Evolutionary conservation across 2,888 invertebrate genomes (phyloP).

Genomic region (Dendrolimus pini): DNA sequence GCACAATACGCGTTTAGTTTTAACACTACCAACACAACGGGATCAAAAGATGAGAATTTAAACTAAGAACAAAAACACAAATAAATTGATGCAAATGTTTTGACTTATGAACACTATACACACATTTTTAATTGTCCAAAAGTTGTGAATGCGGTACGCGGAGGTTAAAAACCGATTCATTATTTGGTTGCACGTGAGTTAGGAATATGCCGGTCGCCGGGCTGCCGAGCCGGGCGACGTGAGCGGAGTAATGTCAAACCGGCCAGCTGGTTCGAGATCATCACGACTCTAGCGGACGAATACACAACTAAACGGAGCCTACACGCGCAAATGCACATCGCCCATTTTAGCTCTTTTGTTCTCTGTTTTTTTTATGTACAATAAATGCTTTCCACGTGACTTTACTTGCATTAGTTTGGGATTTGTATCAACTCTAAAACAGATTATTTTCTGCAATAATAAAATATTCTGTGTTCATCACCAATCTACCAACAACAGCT

Average conservation of each 20-base stretch:
- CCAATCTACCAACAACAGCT: too few species aligned
- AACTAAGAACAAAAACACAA: conserved; percentile 28
- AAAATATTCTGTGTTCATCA: too few species aligned
- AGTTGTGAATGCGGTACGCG: conserved; percentile 40
- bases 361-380: too few species aligned
- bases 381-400: too few species aligned
- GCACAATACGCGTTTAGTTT: conserved; percentile 49
- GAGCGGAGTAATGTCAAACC: conserved; percentile 57
- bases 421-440: too few species aligned
- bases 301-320: conserved; percentile 51
- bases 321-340: conserved; percentile 29
- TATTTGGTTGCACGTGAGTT: conserved; percentile 50
- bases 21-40: conserved; percentile 50
- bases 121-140: conserved; percentile 43
- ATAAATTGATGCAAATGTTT: conserved; percentile 22
- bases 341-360: too few species aligned
- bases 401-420: too few species aligned
- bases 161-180: conserved; percentile 45
- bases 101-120: conserved; percentile 6
- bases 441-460: too few species aligned
- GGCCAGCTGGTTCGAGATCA: conserved; percentile 58
- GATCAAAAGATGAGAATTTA: conserved; percentile 25
- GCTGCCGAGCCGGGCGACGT: conserved; percentile 46
- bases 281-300: conserved; percentile 62
- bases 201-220: conserved; percentile 39